phyloP scores from a whole-genome alignment of 2,797 vertebrate species.

The Chelmon rostratus region DNA sequence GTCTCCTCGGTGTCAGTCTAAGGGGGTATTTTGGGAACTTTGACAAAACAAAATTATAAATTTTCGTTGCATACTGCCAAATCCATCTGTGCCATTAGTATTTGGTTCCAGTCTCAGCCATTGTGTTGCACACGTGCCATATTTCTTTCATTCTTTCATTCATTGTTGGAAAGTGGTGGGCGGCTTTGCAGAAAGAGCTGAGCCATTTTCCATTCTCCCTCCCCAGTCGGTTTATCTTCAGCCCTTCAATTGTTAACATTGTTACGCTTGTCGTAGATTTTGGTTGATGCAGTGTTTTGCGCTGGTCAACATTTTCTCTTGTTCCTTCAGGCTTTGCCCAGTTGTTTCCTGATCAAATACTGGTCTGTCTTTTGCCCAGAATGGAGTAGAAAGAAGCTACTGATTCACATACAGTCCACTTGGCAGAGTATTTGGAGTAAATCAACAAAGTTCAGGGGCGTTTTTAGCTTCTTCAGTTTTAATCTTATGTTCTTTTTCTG shows the following conservation, averaged over 20 bases:
- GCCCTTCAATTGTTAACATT: not conserved
- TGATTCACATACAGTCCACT: not conserved
- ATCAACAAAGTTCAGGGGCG: not conserved
- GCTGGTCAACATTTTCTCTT: not conserved
- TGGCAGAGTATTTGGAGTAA: not conserved
- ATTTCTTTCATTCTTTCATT: not conserved
- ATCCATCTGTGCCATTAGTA: not conserved
- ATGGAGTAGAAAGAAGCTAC: not conserved
- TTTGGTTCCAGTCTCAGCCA: conserved; percentile 6
- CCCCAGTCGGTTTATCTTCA: not conserved
- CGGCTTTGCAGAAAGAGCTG: not conserved
- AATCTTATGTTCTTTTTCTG: not conserved
- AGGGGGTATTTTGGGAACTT: not conserved
- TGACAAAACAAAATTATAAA: too few species aligned
- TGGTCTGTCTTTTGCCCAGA: too few species aligned
- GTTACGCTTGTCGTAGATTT: not conserved
- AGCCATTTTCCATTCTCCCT: not conserved
- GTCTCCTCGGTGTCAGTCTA: not conserved
- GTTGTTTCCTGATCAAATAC: not conserved
- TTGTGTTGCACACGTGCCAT: not conserved
- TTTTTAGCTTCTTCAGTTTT: conserved; percentile 8
- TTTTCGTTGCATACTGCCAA: not conserved
- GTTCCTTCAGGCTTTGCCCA: not conserved
- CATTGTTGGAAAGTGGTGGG: not conserved
- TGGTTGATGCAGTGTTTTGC: not conserved